A percentile compares a stretch with the other conserved stretches of the same genome.
These are phyloP conservation scores for Heliconius sara DNA, from an alignment of 2,888 invertebrate species.

Conservation along the genomic window DNA sequence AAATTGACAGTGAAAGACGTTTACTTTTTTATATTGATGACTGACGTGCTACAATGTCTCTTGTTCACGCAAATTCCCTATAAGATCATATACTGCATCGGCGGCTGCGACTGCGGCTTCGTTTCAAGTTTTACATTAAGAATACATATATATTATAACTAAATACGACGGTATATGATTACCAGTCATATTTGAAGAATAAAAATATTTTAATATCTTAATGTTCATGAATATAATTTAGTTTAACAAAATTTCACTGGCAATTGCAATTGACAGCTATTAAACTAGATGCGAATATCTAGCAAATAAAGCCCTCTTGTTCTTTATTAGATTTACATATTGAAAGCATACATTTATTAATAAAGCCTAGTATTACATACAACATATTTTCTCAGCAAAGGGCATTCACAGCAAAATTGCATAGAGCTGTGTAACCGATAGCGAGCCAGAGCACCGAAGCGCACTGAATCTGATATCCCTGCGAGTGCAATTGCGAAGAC, in stretches of 20 bases:
- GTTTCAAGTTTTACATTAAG: neutral
- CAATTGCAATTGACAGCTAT: neutral
- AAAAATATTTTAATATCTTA: neutral
- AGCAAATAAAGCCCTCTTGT: neutral
- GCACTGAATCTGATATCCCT: slow-evolving; percentile 47
- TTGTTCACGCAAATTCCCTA: slow-evolving; percentile 8
- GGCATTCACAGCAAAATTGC: slow-evolving; percentile 39
- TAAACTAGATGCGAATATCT: neutral
- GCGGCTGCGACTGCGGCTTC: neutral
- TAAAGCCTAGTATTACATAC: neutral
- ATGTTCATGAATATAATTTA: neutral
- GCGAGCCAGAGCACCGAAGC: slow-evolving; percentile 34
- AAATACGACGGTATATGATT: neutral
- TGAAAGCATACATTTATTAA: neutral
- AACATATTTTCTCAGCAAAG: neutral
- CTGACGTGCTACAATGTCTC: neutral
- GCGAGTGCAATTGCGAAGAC: slow-evolving; percentile 42
- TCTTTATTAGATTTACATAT: neutral
- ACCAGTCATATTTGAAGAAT: neutral
- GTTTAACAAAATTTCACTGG: too few relatives aligned
- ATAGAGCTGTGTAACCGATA: slow-evolving; percentile 42
- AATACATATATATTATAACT: neutral
- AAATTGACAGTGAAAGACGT: neutral
- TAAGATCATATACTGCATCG: neutral
- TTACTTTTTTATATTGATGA: neutral